Conservation (phyloP, 2,113 vertebrate species). For the Apus apus region DNA sequence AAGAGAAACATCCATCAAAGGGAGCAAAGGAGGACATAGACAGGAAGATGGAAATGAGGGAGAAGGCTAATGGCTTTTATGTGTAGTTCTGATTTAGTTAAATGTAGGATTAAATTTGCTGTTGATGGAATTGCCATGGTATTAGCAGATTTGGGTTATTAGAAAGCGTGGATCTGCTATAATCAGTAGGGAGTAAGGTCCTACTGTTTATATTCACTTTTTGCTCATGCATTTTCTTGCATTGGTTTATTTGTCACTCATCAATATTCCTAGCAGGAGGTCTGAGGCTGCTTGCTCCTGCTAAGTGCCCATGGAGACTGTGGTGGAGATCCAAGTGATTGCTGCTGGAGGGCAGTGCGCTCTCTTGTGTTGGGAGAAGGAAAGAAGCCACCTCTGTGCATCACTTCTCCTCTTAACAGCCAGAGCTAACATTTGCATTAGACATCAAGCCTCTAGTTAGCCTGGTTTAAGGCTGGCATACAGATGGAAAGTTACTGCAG, state of each 20-base stretch:
- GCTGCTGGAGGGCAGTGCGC: background rate
- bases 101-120: background rate
- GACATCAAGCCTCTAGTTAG: background rate
- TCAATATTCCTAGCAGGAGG: background rate
- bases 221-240: background rate
- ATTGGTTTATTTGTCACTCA: background rate
- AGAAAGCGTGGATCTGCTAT: background rate
- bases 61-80: background rate
- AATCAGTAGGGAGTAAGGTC: background rate
- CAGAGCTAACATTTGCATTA: background rate
- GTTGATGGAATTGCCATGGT: background rate
- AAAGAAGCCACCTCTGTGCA: background rate
- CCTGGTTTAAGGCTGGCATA: background rate
- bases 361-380: background rate
- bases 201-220: background rate
- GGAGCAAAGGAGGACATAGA: background rate
- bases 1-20: background rate
- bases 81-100: background rate
- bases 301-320: background rate
- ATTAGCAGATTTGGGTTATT: background rate
- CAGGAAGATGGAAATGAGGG: background rate
- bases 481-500: background rate
- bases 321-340: background rate
- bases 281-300: background rate
- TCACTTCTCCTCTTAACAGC: background rate